Conservation (phyloP, 2,888 invertebrate species). For the Flexamia atlantica region DNA sequence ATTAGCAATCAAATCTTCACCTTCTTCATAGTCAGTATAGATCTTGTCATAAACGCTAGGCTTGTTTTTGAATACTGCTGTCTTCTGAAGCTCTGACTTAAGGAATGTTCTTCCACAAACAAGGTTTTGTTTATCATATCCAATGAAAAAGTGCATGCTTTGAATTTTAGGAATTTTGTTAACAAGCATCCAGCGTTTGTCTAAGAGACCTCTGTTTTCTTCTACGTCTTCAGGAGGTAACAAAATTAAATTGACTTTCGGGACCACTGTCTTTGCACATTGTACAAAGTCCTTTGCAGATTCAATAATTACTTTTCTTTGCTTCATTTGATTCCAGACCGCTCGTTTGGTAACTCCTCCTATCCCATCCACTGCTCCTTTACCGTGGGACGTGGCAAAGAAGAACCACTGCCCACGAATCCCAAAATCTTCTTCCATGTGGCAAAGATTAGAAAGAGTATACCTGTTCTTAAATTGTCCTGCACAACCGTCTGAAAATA, state of each 20-base stretch:
- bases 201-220: not conserved
- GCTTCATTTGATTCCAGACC: constrained; percentile 26
- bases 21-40: constrained; percentile 38
- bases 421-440: constrained; percentile 33
- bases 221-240: constrained; percentile 18
- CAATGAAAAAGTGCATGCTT: constrained; percentile 44
- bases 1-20: constrained; percentile 19
- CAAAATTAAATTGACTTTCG: constrained; percentile 21
- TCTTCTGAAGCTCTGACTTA: constrained; percentile 20
- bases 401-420: constrained; percentile 37
- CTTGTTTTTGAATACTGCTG: constrained; percentile 33
- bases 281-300: constrained; percentile 44
- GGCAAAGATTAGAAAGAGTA: not conserved
- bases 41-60: constrained; percentile 36
- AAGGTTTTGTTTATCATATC: constrained; percentile 26
- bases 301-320: constrained; percentile 35
- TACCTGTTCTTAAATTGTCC: not conserved
- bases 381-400: constrained; percentile 45
- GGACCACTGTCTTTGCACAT: constrained; percentile 27
- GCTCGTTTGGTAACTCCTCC: constrained; percentile 42
- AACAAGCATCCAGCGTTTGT: constrained; percentile 47
- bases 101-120: constrained; percentile 45
- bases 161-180: constrained; percentile 38
- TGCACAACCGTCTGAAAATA: not conserved
- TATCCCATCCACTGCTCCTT: constrained; percentile 42